These are phyloP conservation scores for Potamilus streckersoni DNA, from an alignment of 1,140 invertebrate species.

Conservation along the genomic window DNA sequence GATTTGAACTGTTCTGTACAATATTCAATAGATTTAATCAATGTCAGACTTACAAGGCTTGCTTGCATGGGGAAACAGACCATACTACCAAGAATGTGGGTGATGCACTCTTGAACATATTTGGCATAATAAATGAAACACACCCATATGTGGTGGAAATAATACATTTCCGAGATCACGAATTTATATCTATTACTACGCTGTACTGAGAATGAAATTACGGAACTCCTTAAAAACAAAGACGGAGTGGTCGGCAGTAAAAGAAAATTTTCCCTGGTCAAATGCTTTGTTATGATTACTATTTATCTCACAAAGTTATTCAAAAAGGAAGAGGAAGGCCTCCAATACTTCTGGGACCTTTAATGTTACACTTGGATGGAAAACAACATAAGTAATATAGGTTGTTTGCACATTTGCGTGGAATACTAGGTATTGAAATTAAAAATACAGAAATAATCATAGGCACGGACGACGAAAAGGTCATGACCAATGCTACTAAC, in stretches of 20 bases:
- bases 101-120: slow-evolving; percentile 7
- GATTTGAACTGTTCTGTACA: no score
- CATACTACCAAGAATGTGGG: slow-evolving; percentile 10
- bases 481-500: slow-evolving; percentile 22
- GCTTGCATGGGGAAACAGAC: neutral
- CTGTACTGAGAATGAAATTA: slow-evolving; percentile 7
- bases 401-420: slow-evolving; percentile 22
- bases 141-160: slow-evolving; percentile 11
- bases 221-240: neutral
- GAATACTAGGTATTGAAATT: neutral
- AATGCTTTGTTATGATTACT: slow-evolving; percentile 25
- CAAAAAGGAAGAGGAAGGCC: slow-evolving; percentile 8
- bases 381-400: slow-evolving; percentile 6
- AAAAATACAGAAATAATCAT: neutral
- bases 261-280: slow-evolving; percentile 20
- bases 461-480: slow-evolving; percentile 30
- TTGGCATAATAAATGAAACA: slow-evolving; percentile 4
- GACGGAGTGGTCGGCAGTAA: slow-evolving; percentile 2
- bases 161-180: neutral
- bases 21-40: slow-evolving; percentile 6
- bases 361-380: slow-evolving; percentile 29
- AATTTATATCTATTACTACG: slow-evolving; percentile 1
- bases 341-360: slow-evolving; percentile 22
- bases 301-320: slow-evolving; percentile 13
- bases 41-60: slow-evolving; percentile 5